Percentiles rank a stretch among this genome's conserved stretches.
Evolutionary conservation across 2,113 vertebrate genomes (phyloP).

Genomic region (Macquaria australasica): DNA sequence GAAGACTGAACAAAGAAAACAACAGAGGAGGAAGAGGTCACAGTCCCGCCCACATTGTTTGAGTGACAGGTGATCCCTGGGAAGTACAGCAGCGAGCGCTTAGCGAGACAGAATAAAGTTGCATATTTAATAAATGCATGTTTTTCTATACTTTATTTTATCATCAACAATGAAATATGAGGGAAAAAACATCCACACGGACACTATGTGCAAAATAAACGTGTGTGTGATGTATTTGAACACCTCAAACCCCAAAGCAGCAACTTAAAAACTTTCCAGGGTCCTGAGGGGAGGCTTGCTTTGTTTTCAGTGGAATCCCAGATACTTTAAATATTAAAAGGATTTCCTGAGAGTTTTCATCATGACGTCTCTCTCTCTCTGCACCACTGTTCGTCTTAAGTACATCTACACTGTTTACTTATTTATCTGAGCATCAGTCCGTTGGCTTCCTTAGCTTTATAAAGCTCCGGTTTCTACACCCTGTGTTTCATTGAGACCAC

Average conservation of each 20-base stretch:
- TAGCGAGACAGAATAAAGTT: background rate
- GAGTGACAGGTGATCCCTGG: conserved; percentile 4
- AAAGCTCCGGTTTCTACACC: conserved; percentile 50
- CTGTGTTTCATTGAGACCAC: conserved; percentile 45
- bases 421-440: conserved; percentile 72
- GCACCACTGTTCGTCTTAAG: conserved; percentile 59
- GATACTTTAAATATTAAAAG: conserved; percentile 61
- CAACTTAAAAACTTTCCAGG: background rate
- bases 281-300: background rate
- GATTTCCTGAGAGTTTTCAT: conserved; percentile 58
- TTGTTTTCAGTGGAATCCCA: conserved; percentile 26
- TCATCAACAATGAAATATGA: background rate
- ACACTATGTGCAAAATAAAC: background rate
- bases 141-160: background rate
- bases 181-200: background rate
- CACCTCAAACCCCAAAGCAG: background rate
- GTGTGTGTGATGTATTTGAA: background rate
- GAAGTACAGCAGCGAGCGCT: background rate
- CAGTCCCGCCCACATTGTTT: background rate
- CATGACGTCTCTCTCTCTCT: conserved; percentile 8
- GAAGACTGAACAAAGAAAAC: conserved; percentile 4
- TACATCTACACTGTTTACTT: conserved; percentile 72
- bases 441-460: conserved; percentile 48
- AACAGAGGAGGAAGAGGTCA: background rate
- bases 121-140: background rate